Percentiles rank a stretch among this genome's conserved stretches.
Evolutionary conservation across 1,140 invertebrate species (phyloP).

Genomic region (Sycophaga agraensis): DNA sequence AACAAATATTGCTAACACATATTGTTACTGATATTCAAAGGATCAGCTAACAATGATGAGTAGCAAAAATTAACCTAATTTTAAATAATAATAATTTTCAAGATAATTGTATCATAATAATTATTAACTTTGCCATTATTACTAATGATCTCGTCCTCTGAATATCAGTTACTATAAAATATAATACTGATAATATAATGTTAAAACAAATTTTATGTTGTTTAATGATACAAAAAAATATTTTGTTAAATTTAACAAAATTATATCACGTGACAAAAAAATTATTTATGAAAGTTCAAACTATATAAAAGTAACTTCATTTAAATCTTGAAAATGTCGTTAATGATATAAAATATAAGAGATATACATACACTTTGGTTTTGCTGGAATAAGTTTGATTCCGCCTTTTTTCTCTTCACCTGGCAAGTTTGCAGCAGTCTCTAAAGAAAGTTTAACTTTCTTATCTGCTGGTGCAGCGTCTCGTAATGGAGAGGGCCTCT

Average conservation of each 20-base stretch:
- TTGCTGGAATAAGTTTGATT: conserved; percentile 82
- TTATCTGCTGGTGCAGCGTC: conserved; percentile 68
- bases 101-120: neutral
- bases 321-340: conserved; percentile 4
- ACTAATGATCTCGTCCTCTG: too few species aligned
- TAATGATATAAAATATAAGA: neutral
- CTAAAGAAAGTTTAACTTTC: conserved; percentile 66
- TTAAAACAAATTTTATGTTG: neutral
- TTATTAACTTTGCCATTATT: too few species aligned
- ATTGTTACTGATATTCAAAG: conserved; percentile 21
- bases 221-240: too few species aligned
- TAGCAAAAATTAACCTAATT: neutral
- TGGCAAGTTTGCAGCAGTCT: conserved; percentile 43
- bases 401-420: conserved; percentile 70
- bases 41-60: conserved; percentile 2
- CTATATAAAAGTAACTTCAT: neutral
- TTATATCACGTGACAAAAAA: conserved; percentile 10
- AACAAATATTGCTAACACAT: conserved; percentile 28
- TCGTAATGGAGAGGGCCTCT: conserved; percentile 66
- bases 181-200: neutral
- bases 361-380: conserved; percentile 84
- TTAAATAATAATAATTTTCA: neutral
- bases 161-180: conserved; percentile 20
- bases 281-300: conserved; percentile 3
- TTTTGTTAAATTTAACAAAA: neutral